Evolutionary conservation across 2,888 invertebrate species (phyloP).

Genomic region (Candidula unifasciata): DNA sequence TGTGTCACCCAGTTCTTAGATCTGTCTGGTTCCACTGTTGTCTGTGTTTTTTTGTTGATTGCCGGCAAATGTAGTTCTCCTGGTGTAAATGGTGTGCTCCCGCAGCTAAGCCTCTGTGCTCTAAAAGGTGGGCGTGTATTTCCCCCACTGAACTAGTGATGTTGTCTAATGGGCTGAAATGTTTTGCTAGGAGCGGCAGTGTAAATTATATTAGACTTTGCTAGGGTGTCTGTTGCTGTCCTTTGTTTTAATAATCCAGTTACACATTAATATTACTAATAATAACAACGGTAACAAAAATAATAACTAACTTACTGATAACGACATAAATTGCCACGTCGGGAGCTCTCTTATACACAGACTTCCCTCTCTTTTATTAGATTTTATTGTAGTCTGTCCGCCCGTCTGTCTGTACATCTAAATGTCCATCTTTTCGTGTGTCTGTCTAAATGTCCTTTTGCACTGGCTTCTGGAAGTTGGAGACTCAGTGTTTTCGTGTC

Average conservation of each 20-base stretch:
- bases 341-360: no score
- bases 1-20: neutral
- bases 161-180: neutral
- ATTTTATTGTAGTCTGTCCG: no score
- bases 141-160: neutral
- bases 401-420: neutral
- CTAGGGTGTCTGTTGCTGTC: neutral
- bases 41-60: neutral
- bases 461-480: no score
- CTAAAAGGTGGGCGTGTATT: slow-evolving; percentile 12
- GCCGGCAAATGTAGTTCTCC: neutral
- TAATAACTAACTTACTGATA: no score
- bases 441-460: no score
- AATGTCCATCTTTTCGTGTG: neutral
- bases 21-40: neutral
- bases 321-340: no score
- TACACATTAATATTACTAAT: no score
- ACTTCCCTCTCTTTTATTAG: no score
- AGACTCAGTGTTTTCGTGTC: no score
- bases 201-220: neutral
- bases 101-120: neutral
- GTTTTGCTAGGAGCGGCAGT: neutral
- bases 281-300: no score
- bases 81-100: neutral
- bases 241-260: no score